phyloP scores from a whole-genome alignment of 1,140 invertebrate genomes.

The Micrasema longulum region DNA sequence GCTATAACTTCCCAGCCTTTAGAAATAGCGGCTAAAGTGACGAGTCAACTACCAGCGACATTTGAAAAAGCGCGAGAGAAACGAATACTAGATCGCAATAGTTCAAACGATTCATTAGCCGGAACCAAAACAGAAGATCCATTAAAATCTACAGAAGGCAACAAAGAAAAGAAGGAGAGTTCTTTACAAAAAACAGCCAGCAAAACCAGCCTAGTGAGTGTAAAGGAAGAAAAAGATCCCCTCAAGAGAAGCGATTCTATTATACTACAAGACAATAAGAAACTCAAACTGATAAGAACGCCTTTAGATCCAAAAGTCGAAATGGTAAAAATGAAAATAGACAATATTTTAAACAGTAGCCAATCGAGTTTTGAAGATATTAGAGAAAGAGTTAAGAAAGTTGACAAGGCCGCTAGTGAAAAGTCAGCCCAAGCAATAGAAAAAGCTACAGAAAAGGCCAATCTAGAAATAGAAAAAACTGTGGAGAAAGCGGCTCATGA shows the following conservation, averaged over 20 bases:
- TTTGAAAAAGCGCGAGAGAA: constrained; percentile 68
- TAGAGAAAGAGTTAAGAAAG: constrained; percentile 46
- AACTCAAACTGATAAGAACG: constrained; percentile 62
- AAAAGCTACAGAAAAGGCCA: constrained; percentile 58
- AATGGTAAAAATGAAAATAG: constrained; percentile 66
- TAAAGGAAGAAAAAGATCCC: constrained; percentile 51
- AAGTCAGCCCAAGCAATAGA: constrained; percentile 58
- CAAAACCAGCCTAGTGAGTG: constrained; percentile 55
- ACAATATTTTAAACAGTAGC: constrained; percentile 62
- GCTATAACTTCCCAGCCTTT: constrained; percentile 67
- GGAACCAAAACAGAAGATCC: constrained; percentile 59
- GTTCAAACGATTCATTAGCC: constrained; percentile 64
- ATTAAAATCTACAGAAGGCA: constrained; percentile 53
- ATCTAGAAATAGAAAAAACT: constrained; percentile 41
- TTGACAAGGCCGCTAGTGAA: constrained; percentile 56
- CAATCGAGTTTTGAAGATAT: constrained; percentile 50
- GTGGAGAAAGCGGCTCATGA: constrained; percentile 56
- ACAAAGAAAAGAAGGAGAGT: constrained; percentile 28
- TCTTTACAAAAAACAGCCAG: constrained; percentile 56
- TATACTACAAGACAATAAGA: constrained; percentile 60
- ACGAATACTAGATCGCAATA: constrained; percentile 63
- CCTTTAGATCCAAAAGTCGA: constrained; percentile 65
- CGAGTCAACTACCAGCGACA: constrained; percentile 64
- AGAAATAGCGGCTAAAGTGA: constrained; percentile 66
- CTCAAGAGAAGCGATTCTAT: constrained; percentile 51